Conservation (phyloP, 1,140 invertebrate species). For the Panonychus citri region DNA sequence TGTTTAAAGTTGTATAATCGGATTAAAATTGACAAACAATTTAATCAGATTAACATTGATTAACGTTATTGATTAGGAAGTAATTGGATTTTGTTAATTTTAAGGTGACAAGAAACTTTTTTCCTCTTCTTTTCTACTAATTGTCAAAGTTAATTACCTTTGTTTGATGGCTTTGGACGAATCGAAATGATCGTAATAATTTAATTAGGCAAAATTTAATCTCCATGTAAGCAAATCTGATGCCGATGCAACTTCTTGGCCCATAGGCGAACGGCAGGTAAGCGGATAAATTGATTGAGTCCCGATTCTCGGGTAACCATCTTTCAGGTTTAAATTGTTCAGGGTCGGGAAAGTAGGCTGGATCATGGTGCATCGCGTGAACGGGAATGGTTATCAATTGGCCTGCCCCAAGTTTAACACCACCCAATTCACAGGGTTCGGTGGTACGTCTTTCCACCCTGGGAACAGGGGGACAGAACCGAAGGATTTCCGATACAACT, state of each 20-base stretch:
- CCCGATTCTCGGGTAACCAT: conserved; percentile 16
- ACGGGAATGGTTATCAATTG: conserved; percentile 33
- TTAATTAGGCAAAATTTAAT: conserved; percentile 17
- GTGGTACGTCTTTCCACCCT: conserved; percentile 8
- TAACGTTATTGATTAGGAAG: no score
- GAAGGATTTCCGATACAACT: conserved; percentile 3
- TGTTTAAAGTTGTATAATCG: not conserved
- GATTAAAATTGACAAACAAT: no score
- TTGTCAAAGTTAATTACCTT: not conserved
- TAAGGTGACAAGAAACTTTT: not conserved
- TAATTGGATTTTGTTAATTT: no score
- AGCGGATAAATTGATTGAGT: not conserved
- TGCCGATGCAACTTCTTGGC: conserved; percentile 21
- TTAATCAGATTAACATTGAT: no score
- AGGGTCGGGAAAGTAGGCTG: conserved; percentile 31
- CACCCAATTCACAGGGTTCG: conserved; percentile 9
- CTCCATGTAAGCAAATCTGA: conserved; percentile 18
- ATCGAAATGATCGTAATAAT: conserved; percentile 17
- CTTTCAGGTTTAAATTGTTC: conserved; percentile 35
- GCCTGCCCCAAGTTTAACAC: conserved; percentile 23
- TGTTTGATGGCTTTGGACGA: conserved; percentile 14
- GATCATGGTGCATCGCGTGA: conserved; percentile 35
- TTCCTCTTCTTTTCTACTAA: no score
- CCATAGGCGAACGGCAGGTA: conserved; percentile 14
- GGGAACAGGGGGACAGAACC: conserved; percentile 5